Evolutionary conservation across 2,888 invertebrate species (phyloP).

Genomic region (Pheosia tremula): DNA sequence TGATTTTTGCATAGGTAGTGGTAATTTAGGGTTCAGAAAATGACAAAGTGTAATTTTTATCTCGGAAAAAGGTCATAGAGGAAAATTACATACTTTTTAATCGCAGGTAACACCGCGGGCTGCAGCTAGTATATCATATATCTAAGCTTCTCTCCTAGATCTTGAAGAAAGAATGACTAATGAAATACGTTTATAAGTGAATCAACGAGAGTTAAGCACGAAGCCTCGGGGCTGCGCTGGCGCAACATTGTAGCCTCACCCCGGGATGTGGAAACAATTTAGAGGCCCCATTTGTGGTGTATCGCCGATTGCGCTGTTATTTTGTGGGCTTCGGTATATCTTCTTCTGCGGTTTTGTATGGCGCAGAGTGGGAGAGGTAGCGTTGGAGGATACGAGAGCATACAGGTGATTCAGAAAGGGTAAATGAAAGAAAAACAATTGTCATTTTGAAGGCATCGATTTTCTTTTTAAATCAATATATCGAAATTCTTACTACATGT

Average conservation of each 20-base stretch:
- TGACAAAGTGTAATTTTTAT: no score
- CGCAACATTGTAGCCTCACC: slow-evolving; percentile 56
- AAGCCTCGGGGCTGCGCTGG: slow-evolving; percentile 37
- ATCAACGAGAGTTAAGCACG: neutral
- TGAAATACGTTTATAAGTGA: slow-evolving; percentile 5
- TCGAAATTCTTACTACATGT: no score
- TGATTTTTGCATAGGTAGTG: no score
- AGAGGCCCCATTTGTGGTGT: slow-evolving; percentile 66
- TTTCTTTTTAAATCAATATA: no score
- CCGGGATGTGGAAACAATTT: slow-evolving; percentile 67
- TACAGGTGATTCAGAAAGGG: no score
- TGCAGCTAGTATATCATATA: no score
- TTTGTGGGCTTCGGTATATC: slow-evolving; percentile 59
- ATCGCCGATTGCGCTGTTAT: slow-evolving; percentile 62
- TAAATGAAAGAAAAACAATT: no score
- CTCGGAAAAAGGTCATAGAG: no score
- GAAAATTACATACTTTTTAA: no score
- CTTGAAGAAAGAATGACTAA: neutral
- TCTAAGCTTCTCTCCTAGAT: neutral
- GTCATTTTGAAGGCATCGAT: no score
- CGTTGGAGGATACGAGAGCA: slow-evolving; percentile 6
- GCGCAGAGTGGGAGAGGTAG: slow-evolving; percentile 27
- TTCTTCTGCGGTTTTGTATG: slow-evolving; percentile 50
- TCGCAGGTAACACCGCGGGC: no score
- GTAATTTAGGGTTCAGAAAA: no score